Conservation (phyloP, 53 echinoderm and acorn worm genomes). For the Crossaster papposus region DNA sequence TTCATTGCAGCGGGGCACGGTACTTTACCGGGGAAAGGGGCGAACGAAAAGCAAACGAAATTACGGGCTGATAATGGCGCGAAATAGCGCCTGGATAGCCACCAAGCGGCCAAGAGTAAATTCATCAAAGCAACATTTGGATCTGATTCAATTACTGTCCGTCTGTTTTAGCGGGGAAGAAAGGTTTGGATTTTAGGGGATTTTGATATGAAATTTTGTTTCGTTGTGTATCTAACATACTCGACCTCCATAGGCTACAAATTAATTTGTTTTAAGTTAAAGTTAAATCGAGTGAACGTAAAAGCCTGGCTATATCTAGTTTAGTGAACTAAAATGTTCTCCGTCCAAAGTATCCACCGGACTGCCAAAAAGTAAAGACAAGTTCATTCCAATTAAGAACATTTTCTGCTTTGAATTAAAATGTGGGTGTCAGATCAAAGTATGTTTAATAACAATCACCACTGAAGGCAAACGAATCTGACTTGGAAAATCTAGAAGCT, state of each 20-base stretch:
- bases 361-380: too few species aligned
- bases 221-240: not conserved
- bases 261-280: too few species aligned
- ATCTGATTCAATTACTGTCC: conserved; percentile 31
- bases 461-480: not conserved
- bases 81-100: conserved; percentile 52
- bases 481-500: not conserved
- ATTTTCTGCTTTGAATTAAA: too few species aligned
- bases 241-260: not conserved
- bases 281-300: not conserved
- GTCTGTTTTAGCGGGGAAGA: not conserved
- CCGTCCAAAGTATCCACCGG: too few species aligned
- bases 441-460: not conserved
- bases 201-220: not conserved
- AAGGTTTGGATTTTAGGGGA: not conserved
- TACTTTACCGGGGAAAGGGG: conserved; percentile 1
- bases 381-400: too few species aligned
- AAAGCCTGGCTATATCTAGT: not conserved
- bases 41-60: conserved; percentile 26
- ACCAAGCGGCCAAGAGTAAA: conserved; percentile 48
- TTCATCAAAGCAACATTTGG: conserved; percentile 47
- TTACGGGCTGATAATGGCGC: conserved; percentile 39
- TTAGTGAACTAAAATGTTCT: too few species aligned
- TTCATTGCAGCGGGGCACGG: conserved; percentile 40
- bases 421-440: too few species aligned